Conservation (phyloP, 2,888 invertebrate species). For the Gibbula magus region DNA sequence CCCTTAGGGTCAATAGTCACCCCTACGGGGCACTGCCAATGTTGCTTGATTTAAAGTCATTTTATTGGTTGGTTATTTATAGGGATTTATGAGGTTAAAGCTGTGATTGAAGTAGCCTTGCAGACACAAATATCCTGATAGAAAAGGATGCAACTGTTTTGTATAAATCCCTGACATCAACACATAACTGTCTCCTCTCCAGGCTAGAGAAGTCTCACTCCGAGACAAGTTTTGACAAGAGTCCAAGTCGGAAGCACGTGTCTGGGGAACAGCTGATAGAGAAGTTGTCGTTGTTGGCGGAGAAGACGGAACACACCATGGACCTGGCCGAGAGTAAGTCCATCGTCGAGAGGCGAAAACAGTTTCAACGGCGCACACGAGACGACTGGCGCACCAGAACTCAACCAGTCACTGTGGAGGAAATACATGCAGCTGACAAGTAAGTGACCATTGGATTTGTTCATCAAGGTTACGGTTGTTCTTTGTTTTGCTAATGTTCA, state of each 20-base stretch:
- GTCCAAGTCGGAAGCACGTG: constrained; percentile 33
- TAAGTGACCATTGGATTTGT: constrained; percentile 37
- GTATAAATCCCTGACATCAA: too few species aligned
- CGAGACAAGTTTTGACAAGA: constrained; percentile 32
- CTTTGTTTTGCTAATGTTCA: background rate
- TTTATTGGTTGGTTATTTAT: too few species aligned
- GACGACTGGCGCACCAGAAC: constrained; percentile 76
- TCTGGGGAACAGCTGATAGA: constrained; percentile 65
- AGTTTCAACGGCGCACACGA: constrained; percentile 77
- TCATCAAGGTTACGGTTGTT: background rate
- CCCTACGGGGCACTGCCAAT: too few species aligned
- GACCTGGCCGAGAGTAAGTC: constrained; percentile 14
- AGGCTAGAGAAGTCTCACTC: constrained; percentile 56
- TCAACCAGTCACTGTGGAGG: constrained; percentile 68
- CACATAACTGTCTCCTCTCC: constrained; percentile 31
- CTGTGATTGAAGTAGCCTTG: too few species aligned
- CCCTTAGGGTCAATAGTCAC: too few species aligned
- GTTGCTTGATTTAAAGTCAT: too few species aligned
- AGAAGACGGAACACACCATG: constrained; percentile 37
- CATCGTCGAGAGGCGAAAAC: constrained; percentile 49
- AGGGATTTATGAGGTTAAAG: too few species aligned
- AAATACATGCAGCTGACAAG: constrained; percentile 68
- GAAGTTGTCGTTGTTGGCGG: constrained; percentile 58
- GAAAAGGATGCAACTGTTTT: too few species aligned
- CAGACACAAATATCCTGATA: too few species aligned